phyloP scores from a whole-genome alignment of 30 jellyfish, hydroid and myxozoan species.

The Cassiopea andromeda region DNA sequence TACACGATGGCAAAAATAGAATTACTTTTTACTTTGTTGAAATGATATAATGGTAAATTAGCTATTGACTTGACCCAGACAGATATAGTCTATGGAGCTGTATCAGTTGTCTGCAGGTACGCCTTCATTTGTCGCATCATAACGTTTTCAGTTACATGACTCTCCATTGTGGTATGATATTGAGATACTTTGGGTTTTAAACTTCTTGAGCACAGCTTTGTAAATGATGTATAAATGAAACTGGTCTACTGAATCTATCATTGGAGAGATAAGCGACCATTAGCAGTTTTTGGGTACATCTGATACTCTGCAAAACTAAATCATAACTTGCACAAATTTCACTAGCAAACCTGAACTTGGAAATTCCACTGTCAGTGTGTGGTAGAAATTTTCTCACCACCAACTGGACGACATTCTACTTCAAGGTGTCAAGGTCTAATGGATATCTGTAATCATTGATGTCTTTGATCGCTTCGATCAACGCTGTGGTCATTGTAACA shows the following conservation, averaged over 20 bases:
- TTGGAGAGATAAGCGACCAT: neutral
- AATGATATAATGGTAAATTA: neutral
- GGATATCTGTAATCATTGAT: too few relatives aligned
- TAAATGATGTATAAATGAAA: neutral
- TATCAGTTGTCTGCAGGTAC: neutral
- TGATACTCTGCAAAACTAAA: neutral
- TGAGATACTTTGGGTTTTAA: neutral
- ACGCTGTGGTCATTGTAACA: neutral
- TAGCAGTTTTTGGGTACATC: neutral
- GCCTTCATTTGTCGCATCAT: neutral
- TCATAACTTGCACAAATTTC: neutral
- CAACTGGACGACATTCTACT: too few relatives aligned
- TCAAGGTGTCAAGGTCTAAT: too few relatives aligned
- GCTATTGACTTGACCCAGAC: constrained; percentile 9
- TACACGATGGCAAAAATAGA: too few relatives aligned
- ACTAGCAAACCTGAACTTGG: neutral
- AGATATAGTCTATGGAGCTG: neutral
- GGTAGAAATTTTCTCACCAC: too few relatives aligned
- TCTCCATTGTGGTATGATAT: neutral
- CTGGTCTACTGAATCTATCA: neutral
- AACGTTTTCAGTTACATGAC: neutral
- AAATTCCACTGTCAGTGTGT: too few relatives aligned
- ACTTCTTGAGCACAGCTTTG: neutral
- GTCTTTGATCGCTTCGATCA: neutral
- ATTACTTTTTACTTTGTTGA: too few relatives aligned